Conservation (phyloP, 2,113 vertebrate species). For the Ceyx margarethae region DNA sequence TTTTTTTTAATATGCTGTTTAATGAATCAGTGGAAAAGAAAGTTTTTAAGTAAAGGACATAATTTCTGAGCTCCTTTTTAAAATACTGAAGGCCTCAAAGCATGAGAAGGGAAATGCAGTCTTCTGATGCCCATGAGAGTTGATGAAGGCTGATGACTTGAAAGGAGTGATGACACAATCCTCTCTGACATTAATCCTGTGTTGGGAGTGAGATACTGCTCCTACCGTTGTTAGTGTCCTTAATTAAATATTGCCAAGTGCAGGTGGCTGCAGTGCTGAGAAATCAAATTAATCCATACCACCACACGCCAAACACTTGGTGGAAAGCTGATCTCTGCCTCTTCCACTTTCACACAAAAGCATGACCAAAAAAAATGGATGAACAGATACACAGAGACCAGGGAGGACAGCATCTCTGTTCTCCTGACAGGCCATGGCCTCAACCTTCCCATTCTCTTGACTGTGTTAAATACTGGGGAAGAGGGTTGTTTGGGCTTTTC, state of each 20-base stretch:
- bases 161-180: not conserved
- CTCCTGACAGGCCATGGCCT: not conserved
- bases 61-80: conserved; percentile 8
- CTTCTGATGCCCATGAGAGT: not conserved
- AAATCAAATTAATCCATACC: not conserved
- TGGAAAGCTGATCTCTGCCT: not conserved
- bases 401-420: not conserved
- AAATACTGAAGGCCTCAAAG: not conserved
- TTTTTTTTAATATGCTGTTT: not conserved
- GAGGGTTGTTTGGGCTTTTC: not conserved
- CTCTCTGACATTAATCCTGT: conserved; percentile 25
- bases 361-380: not conserved
- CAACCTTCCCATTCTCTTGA: not conserved
- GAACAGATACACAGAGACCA: not conserved
- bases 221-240: not conserved
- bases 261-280: not conserved
- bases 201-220: not conserved
- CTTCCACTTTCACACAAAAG: not conserved
- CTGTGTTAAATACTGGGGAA: not conserved
- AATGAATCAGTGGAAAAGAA: not conserved
- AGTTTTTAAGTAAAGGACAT: not conserved
- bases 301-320: not conserved
- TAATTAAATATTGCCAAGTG: not conserved
- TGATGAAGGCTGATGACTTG: conserved; percentile 1
- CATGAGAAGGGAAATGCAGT: not conserved